Conservation (phyloP, 2,113 vertebrate genomes). For the Myotis davidii region DNA sequence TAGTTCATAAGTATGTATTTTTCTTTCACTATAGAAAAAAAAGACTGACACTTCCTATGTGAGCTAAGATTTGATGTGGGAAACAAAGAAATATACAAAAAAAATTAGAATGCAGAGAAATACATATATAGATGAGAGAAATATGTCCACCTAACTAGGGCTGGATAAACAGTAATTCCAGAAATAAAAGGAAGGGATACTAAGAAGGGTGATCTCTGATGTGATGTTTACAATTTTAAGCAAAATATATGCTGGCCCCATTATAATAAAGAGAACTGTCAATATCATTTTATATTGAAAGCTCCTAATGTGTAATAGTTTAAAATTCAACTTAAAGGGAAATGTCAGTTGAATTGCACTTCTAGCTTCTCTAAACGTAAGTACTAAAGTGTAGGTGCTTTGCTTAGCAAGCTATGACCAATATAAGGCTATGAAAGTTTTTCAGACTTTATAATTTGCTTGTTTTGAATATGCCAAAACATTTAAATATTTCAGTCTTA, state of each 20-base stretch:
- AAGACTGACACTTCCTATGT: neutral
- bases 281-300: neutral
- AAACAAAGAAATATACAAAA: neutral
- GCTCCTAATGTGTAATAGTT: neutral
- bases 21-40: neutral
- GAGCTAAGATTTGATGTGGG: neutral
- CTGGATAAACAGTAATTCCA: neutral
- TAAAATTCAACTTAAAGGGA: neutral
- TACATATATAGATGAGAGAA: neutral
- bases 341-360: neutral
- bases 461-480: neutral
- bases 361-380: neutral
- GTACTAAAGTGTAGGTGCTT: neutral
- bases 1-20: neutral
- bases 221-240: neutral
- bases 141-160: neutral
- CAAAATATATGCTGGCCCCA: neutral
- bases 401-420: neutral
- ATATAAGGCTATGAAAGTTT: neutral
- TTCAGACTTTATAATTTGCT: neutral
- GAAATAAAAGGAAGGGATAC: neutral
- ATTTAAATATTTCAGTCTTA: neutral
- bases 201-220: neutral
- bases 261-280: neutral
- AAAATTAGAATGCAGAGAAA: conserved; percentile 11